phyloP scores from a whole-genome alignment of 2,888 invertebrate genomes.

The Eilema griseolum region DNA sequence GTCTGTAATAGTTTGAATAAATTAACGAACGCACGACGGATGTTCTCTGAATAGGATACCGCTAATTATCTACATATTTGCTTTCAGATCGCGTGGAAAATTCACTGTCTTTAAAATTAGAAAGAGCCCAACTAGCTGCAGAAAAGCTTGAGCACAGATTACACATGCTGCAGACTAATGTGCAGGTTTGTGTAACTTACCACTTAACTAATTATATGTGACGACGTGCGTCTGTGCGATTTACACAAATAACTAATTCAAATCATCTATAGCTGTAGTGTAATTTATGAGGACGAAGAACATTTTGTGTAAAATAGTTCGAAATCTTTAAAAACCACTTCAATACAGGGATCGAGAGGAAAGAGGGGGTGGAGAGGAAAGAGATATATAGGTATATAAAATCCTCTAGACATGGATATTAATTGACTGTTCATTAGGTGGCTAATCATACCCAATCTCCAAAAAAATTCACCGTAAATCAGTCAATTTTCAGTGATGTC shows the following conservation, averaged over 20 bases:
- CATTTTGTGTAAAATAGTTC: not conserved
- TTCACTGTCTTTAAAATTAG: constrained; percentile 78
- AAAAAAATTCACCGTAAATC: too few species aligned
- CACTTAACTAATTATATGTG: not conserved
- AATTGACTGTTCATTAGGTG: too few species aligned
- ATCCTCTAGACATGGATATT: too few species aligned
- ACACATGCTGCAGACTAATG: constrained; percentile 80
- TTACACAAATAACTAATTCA: constrained; percentile 4
- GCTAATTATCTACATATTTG: constrained; percentile 57
- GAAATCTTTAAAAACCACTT: not conserved
- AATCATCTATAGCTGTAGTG: not conserved
- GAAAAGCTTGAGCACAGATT: constrained; percentile 80
- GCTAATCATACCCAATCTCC: too few species aligned
- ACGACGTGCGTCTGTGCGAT: not conserved
- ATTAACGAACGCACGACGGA: constrained; percentile 59
- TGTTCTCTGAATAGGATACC: constrained; percentile 58
- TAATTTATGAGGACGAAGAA: not conserved
- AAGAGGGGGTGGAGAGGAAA: too few species aligned
- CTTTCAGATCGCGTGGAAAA: constrained; percentile 82
- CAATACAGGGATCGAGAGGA: not conserved
- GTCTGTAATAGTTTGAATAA: constrained; percentile 57
- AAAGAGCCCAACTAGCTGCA: constrained; percentile 82
- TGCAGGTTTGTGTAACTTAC: constrained; percentile 66
- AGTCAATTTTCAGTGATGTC: too few species aligned
- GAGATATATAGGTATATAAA: too few species aligned